Evolutionary conservation across 2,888 invertebrate species (phyloP), one percentile per base, ranked within the genome.

Genomic region (Lasioglossum villosulum): DNA sequence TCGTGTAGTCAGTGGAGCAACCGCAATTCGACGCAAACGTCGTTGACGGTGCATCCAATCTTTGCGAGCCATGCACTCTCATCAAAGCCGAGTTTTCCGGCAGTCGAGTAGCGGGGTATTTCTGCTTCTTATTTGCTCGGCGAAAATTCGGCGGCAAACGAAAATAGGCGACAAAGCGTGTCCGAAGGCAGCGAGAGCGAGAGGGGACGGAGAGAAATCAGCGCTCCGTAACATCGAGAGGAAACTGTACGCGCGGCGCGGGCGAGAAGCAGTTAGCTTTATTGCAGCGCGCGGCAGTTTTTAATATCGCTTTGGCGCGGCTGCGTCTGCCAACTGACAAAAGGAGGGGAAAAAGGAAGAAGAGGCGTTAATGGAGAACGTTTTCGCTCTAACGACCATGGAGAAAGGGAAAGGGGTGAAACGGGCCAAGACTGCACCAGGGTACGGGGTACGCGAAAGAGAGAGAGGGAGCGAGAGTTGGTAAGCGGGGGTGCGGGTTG

Each of bases 341-440:
- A 93, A 93, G 92, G 90, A 93, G 91, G 89, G 90, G 68, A 90
- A 93, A 92, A 90, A 73, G 23, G 73, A 73, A 86, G 87, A 84
- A 90, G 88, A 93, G 93, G 94, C 93, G 94, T 92, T 94, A 94
- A 94, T 94, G 94, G 92, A 93, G 93, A 94, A 92, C 93, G 92
- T 94, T 94, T 94, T 92, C 93, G 92, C 93, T 94, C 93, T 93
- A 93, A 94, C 94, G 93, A 94, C 91, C 93, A 89, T 89, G 90
- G 90, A 92, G 92, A 92, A 91, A 91, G 89, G 86, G 87, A 83
- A 81, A 83, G 84, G 87, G 85, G 88, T 86, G 86, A 85, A 87
- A 84, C 74, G 83, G 88, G 90, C 80, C 87, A 88, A 91, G 87
- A 92, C 88, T 90, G 86, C 85, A 85, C 75, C 90, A 80, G 82